Percentiles rank a stretch among this genome's conserved stretches.
Evolutionary conservation across 2,113 vertebrate species (phyloP).

Genomic region (Panthera leo): DNA sequence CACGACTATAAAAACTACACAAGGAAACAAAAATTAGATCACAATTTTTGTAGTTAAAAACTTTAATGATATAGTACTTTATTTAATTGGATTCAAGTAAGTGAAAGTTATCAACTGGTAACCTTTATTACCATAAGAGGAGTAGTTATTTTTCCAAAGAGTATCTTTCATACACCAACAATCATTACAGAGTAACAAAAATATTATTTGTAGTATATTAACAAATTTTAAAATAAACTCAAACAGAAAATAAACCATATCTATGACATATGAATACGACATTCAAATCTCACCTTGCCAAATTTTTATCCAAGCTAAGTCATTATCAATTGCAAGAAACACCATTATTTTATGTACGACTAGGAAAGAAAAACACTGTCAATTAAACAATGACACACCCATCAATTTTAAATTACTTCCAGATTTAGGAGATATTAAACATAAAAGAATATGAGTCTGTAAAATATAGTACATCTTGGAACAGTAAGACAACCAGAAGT

Average conservation of each 20-base stretch:
- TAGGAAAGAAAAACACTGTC: slow-evolving; percentile 8
- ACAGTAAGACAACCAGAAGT: not conserved
- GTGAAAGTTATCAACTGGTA: not conserved
- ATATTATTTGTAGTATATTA: slow-evolving; percentile 10
- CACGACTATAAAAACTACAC: slow-evolving; percentile 98
- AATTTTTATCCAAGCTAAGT: slow-evolving; percentile 40
- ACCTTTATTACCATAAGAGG: slow-evolving; percentile 1
- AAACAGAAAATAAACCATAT: not conserved
- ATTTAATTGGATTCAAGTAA: slow-evolving; percentile 38
- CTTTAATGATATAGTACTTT: not conserved
- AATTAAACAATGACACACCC: not conserved
- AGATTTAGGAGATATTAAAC: not conserved
- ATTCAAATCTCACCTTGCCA: not conserved
- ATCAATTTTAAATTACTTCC: slow-evolving; percentile 26
- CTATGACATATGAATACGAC: not conserved
- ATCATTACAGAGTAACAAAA: slow-evolving; percentile 29
- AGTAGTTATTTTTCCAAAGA: slow-evolving; percentile 12
- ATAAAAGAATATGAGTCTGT: not conserved
- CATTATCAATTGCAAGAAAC: not conserved
- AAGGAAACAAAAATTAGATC: slow-evolving; percentile 67
- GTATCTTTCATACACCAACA: not conserved
- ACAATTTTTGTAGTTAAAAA: slow-evolving; percentile 24
- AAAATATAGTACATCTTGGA: not conserved
- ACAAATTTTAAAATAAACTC: not conserved
- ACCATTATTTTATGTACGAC: not conserved